These are phyloP conservation scores for Hydropotes inermis DNA, from an alignment of 2,113 vertebrate species.

Conservation along the genomic window DNA sequence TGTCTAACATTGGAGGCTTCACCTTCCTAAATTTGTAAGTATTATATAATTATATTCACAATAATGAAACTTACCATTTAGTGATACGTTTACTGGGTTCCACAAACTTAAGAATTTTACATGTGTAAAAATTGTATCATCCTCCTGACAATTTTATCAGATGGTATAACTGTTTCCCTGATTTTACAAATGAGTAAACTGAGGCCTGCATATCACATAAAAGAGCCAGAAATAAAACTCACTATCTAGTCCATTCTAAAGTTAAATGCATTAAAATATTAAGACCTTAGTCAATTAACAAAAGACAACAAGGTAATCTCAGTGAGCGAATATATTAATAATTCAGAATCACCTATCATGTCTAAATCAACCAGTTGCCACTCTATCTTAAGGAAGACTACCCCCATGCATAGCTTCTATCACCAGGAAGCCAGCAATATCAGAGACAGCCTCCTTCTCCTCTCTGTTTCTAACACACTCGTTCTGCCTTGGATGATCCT, in stretches of 20 bases:
- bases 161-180: neutral
- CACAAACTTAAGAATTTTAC: neutral
- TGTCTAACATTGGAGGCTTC: neutral
- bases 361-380: neutral
- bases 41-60: neutral
- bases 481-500: neutral
- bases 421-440: neutral
- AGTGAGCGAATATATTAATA: neutral
- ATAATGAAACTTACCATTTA: neutral
- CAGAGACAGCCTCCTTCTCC: neutral
- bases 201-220: neutral
- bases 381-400: neutral
- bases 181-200: neutral
- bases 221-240: neutral
- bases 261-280: neutral
- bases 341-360: neutral
- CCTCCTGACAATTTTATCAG: neutral
- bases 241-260: neutral
- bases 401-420: neutral
- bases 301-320: neutral
- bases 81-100: neutral
- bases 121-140: neutral
- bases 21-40: neutral
- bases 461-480: neutral
- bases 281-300: neutral